A percentile compares a stretch with the other conserved stretches of the same genome.
Evolutionary conservation across 2,113 vertebrate species (phyloP).

Genomic region (Chloebia gouldiae): DNA sequence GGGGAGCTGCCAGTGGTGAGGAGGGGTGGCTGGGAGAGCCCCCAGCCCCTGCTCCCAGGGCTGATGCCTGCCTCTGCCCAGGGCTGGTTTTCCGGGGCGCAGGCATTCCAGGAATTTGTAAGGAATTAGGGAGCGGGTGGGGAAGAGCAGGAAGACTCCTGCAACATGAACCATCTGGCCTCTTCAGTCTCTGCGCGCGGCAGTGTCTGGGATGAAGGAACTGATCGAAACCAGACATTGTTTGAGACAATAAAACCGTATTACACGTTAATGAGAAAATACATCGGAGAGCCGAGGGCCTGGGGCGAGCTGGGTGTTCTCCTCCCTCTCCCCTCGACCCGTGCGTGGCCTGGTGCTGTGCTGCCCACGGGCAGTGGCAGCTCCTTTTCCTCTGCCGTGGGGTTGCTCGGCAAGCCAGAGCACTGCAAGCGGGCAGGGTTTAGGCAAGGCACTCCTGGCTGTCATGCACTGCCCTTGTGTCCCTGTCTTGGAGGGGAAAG

Average conservation of each 20-base stretch:
- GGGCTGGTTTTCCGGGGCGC: constrained; percentile 65
- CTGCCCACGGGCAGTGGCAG: background rate
- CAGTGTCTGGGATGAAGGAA: constrained; percentile 65
- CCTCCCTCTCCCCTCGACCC: background rate
- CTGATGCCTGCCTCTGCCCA: constrained; percentile 2
- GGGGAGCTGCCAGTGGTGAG: background rate
- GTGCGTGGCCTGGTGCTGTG: background rate
- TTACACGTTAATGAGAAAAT: constrained; percentile 74
- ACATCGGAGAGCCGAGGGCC: constrained; percentile 55
- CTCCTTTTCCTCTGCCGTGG: background rate
- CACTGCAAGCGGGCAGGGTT: accelerated
- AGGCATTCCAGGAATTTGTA: constrained; percentile 78
- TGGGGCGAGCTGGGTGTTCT: constrained; percentile 58
- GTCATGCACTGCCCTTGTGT: background rate
- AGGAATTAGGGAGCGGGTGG: constrained; percentile 60
- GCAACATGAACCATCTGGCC: constrained; percentile 80
- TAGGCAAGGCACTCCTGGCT: background rate
- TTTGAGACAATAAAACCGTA: constrained; percentile 71
- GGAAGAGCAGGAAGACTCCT: constrained; percentile 59
- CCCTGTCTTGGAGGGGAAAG: background rate
- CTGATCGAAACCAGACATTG: constrained; percentile 77
- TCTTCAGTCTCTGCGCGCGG: background rate
- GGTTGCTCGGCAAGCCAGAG: accelerated
- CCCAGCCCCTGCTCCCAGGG: background rate
- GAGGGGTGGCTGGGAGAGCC: background rate